phyloP scores from a whole-genome alignment of 2,113 vertebrate genomes.

The Megaptera novaeangliae region DNA sequence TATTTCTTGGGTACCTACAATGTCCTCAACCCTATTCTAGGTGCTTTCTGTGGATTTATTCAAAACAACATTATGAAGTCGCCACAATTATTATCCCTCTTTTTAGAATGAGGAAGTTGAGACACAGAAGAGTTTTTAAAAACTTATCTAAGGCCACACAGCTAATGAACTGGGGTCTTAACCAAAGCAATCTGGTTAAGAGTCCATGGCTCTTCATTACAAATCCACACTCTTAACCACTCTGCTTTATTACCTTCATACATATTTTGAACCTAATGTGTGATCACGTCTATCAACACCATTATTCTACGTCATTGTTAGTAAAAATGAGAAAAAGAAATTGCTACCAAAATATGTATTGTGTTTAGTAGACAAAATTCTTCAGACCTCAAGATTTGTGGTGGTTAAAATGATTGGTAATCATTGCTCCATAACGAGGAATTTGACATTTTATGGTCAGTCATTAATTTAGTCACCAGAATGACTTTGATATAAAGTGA shows the following conservation, averaged over 20 bases:
- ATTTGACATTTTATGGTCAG: background rate
- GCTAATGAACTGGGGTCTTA: background rate
- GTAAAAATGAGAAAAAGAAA: slow-evolving; percentile 4
- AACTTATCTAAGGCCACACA: background rate
- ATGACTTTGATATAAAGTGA: background rate
- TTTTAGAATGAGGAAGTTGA: background rate
- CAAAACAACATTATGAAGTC: background rate
- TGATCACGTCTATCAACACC: background rate
- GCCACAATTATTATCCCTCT: background rate
- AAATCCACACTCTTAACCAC: background rate
- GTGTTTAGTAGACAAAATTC: background rate
- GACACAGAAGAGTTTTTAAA: background rate
- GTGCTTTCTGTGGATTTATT: background rate
- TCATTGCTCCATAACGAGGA: background rate
- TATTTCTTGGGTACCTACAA: background rate
- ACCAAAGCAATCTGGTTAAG: background rate
- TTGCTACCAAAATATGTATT: background rate
- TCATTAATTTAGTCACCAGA: background rate
- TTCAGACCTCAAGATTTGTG: background rate
- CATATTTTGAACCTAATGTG: background rate
- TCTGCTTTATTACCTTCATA: background rate
- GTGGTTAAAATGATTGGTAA: background rate
- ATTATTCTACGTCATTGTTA: background rate
- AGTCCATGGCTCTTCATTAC: background rate
- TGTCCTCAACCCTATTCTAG: background rate